Base-by-base conservation (phyloP, 1,140 invertebrate genomes). In the Psilanteris sp. region DNA sequence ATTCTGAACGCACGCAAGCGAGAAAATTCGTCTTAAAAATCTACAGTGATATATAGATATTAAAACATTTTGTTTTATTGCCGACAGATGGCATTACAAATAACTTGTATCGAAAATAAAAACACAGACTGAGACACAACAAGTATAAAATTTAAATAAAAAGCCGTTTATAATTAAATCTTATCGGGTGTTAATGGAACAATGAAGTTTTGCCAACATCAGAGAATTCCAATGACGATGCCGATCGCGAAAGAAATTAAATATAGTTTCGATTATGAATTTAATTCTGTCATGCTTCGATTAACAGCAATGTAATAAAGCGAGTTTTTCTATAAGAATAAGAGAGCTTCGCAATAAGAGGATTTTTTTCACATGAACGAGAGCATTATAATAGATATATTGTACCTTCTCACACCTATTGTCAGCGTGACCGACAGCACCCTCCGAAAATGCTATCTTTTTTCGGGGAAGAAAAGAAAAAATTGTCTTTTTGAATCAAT, bases 381-480 rank as follows among this genome's bases (percentile, higher is more conserved):
- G 62, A 39, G 26, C 43, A 54, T 67, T 61, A 55, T 74, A 74
- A 44, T 73, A 44, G 52, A 50, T 52, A 64, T 16, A 52, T 66
- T 66, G 43, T 59, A 73, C 59, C 36, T 22, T 73, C 59, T 73
- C 59, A 24, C 70, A 73, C 70, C 50, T 73, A 66, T 73, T 73
- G 59, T 73, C 34, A 7, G 14, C 24, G 24, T 55, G 46, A 46
- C 27, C 48, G 48, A 57, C 68, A 72, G 57, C 50, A 62, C 67
- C 57, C 67, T 62, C 55, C 31, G 22, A 52, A 70, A 41, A 32
- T 26, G n/a, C 43, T 37, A 68, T 50, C 52, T 68, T 57, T 57
- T 57, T 24, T 11, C 4, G 22, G 15, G 9, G 5, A 3, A 9
- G 16, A 59, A 18, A 32, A 48, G 50, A 66, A 66, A 66, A 66